Base-by-base conservation (phyloP, 2,888 invertebrate genomes). In the Ectropis crepuscularia region DNA sequence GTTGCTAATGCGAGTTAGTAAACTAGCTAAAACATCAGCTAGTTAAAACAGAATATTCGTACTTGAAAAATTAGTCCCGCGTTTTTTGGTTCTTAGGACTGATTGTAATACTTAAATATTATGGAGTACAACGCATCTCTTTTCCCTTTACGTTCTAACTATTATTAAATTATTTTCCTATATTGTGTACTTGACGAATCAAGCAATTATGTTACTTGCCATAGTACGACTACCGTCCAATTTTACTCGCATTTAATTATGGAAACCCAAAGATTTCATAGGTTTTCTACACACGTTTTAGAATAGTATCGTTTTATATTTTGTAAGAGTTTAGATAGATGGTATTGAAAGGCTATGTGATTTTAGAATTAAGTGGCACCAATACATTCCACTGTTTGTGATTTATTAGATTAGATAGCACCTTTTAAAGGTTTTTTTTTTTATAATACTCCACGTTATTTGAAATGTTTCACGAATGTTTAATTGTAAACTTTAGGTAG, bases 351-450 rank as follows among this genome's bases (percentile, higher is more conserved):
- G 84, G 86, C 87, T 89, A 87, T 87, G 92, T 92, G 92, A 92
- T 91, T 83, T 75, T 83, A 89, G 88, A 85, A 80, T 64, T 91
- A 90, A 89, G 90, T 77, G 78, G 85, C 89, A 89, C 88, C 65
- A 66, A 75, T 79, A 82, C 90, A 90, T 91, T 90, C 92, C 91
- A 89, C 86, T 85, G 81, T 89, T 90, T 90, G 90, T 90, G 89
- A 90, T 91, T 85, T 50, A 81, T 78, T 87, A 86, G 81, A 80
- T 71, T 88, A 88, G 80, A 74, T 72, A 80, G 71, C 74, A 81
- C 82, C 81, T 81, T 81, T 64, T 70, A 64, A 83, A 81, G 77
- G 80, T 79, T 74, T 68, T 49, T 37, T n/a, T 68, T 69, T 68
- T 69, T 48, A 63, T 72, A 62, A 53, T 61, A 61, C 51, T 53